phyloP scores from a whole-genome alignment of 2,113 vertebrate genomes.

The Brachirus orientalis region DNA sequence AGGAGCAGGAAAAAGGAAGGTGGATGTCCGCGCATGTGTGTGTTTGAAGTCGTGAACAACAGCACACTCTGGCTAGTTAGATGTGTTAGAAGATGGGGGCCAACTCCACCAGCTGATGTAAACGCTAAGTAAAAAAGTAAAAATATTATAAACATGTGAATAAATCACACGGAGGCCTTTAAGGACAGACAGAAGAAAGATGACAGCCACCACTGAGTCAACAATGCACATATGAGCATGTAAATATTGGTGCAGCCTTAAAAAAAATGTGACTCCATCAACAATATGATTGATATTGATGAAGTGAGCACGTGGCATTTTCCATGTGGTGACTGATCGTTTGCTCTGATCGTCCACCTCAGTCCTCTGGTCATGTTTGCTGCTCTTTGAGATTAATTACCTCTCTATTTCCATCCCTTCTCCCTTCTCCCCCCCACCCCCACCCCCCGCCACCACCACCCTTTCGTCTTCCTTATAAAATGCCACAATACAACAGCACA shows the following conservation, averaged over 20 bases:
- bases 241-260: neutral
- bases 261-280: neutral
- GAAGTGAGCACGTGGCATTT: slow-evolving; percentile 9
- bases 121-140: too few relatives aligned
- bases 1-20: too few relatives aligned
- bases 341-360: slow-evolving; percentile 25
- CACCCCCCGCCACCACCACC: too few relatives aligned
- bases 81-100: too few relatives aligned
- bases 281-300: slow-evolving; percentile 3
- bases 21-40: too few relatives aligned
- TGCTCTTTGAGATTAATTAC: slow-evolving; percentile 76
- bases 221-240: neutral
- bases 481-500: slow-evolving; percentile 71
- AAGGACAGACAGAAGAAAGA: neutral
- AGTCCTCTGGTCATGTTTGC: slow-evolving; percentile 41
- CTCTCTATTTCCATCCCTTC: slow-evolving; percentile 71
- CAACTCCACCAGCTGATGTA: too few relatives aligned
- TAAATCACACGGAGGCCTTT: neutral
- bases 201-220: neutral
- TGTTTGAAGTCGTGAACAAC: too few relatives aligned
- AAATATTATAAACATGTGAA: neutral
- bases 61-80: too few relatives aligned
- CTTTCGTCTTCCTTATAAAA: slow-evolving; percentile 68
- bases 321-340: slow-evolving; percentile 34
- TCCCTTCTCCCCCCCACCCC: slow-evolving; percentile 7